Conservation (phyloP, 2,113 vertebrate genomes). For the Falcunculus frontatus region DNA sequence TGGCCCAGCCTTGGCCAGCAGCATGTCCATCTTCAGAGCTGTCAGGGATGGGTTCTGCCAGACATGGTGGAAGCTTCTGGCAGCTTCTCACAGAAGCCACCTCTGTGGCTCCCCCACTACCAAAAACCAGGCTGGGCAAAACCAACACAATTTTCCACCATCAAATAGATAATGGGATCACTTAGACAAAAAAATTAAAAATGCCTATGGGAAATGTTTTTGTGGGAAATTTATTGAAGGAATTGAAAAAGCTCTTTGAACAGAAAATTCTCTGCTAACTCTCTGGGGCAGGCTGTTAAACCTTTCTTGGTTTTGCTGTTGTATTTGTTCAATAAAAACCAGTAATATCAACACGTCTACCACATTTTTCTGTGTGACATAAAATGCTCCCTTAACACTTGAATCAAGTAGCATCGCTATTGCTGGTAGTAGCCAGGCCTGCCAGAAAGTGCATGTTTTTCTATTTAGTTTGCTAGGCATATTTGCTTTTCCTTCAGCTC, state of each 20-base stretch:
- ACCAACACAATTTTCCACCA: not conserved
- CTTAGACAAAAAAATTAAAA: not conserved
- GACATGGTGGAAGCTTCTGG: not conserved
- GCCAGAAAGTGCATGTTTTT: not conserved
- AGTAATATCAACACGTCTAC: not conserved
- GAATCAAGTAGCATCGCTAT: not conserved
- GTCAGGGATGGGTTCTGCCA: fast-evolving
- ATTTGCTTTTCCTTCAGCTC: conserved; percentile 28
- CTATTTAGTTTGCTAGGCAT: conserved; percentile 2
- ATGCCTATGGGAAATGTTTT: not conserved
- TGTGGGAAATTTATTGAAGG: not conserved
- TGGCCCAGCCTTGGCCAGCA: not conserved
- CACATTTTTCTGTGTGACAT: not conserved
- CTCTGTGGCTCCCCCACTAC: fast-evolving
- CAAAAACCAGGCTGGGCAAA: not conserved
- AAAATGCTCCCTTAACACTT: not conserved
- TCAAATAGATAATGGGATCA: not conserved
- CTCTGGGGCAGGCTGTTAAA: not conserved
- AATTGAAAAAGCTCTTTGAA: not conserved
- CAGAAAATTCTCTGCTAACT: not conserved
- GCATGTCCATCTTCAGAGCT: not conserved
- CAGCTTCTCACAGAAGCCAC: not conserved
- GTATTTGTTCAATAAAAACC: not conserved
- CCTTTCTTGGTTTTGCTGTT: not conserved
- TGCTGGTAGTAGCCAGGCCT: not conserved